These are phyloP conservation scores for Rhabdomys pumilio DNA, from an alignment of 2,797 vertebrate species.

Conservation along the genomic window DNA sequence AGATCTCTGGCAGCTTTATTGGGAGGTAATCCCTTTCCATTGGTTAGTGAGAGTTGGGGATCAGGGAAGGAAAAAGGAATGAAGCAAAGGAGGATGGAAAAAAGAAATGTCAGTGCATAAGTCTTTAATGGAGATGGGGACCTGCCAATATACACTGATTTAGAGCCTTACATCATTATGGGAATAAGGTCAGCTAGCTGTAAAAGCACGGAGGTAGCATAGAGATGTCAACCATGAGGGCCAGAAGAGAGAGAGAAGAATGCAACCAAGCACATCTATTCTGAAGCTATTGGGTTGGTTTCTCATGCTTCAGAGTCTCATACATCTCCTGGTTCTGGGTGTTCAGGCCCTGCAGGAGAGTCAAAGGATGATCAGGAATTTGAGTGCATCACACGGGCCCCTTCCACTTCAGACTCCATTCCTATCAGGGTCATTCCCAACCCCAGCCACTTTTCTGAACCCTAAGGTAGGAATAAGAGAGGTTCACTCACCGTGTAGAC, in stretches of 20 bases:
- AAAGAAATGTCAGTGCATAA: neutral
- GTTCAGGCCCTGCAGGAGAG: slow-evolving; percentile 78
- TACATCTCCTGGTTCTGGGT: slow-evolving; percentile 83
- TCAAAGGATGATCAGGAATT: slow-evolving; percentile 10
- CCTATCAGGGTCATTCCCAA: neutral
- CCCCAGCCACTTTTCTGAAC: slow-evolving; percentile 26
- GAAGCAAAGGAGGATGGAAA: neutral
- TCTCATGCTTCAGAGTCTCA: slow-evolving; percentile 84
- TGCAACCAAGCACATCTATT: neutral
- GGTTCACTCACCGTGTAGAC: slow-evolving; percentile 83
- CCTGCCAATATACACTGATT: neutral
- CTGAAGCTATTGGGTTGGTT: slow-evolving; percentile 64
- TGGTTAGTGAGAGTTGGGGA: neutral
- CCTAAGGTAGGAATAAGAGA: neutral
- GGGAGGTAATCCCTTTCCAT: neutral
- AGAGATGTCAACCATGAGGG: neutral
- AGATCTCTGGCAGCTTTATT: slow-evolving; percentile 76
- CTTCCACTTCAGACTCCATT: neutral
- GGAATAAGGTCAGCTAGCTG: neutral
- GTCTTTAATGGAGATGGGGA: neutral
- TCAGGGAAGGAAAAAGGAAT: neutral
- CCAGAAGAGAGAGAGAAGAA: neutral
- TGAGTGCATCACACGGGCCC: neutral
- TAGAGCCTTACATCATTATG: neutral
- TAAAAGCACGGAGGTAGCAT: neutral